Evolutionary conservation across 2,113 vertebrate genomes (phyloP).

Genomic region (Orthonyx spaldingii): DNA sequence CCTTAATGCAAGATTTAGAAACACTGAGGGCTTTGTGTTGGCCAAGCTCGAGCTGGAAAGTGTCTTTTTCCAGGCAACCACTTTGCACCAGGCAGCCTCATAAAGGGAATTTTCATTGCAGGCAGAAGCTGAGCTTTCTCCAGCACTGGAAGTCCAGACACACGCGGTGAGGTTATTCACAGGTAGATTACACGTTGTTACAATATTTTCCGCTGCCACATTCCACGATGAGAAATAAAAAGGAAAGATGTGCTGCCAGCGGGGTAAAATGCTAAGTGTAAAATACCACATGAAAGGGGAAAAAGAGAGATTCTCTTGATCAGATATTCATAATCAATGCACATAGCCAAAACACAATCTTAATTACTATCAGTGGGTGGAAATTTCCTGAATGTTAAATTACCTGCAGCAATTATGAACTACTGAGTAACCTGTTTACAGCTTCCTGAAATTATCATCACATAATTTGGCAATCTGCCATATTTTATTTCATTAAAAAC

Average conservation of each 20-base stretch:
- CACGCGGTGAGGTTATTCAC: background rate
- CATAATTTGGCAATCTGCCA: constrained; percentile 53
- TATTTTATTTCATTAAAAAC: constrained; percentile 59
- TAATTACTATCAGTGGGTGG: constrained; percentile 55
- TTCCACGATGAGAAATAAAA: background rate
- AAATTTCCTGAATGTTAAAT: constrained; percentile 59
- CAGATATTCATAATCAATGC: constrained; percentile 27
- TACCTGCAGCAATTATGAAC: constrained; percentile 53
- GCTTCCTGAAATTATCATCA: constrained; percentile 58
- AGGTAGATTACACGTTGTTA: background rate
- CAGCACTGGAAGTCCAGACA: background rate
- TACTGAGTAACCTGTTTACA: constrained; percentile 53
- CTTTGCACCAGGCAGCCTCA: background rate
- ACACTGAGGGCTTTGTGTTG: background rate
- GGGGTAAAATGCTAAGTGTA: background rate
- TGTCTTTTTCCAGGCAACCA: background rate
- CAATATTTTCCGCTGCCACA: background rate
- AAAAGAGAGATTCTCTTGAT: background rate
- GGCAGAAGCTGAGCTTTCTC: background rate
- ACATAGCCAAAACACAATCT: background rate
- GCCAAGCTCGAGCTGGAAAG: background rate
- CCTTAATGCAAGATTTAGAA: background rate
- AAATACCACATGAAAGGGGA: background rate
- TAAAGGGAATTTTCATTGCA: background rate
- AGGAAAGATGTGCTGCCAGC: background rate